Evolutionary conservation across 2,113 vertebrate species (phyloP).

Genomic region (Camelus dromedarius): DNA sequence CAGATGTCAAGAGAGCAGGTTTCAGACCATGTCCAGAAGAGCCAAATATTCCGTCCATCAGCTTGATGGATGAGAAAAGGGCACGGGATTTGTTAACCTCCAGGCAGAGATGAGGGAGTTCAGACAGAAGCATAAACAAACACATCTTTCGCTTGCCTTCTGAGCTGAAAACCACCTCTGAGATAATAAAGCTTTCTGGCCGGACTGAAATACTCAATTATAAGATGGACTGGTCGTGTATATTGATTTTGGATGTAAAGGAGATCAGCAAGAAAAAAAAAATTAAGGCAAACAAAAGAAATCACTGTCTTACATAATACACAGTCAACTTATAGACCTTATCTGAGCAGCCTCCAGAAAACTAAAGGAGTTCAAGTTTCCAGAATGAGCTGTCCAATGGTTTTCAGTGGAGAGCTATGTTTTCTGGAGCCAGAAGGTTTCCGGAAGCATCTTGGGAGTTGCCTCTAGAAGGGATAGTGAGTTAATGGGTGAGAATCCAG

Average conservation of each 20-base stretch:
- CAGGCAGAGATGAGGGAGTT: background rate
- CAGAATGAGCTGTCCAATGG: background rate
- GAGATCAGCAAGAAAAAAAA: background rate
- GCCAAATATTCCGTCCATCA: background rate
- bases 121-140: conserved; percentile 2
- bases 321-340: background rate
- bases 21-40: background rate
- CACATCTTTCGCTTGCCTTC: background rate
- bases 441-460: background rate
- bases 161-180: background rate
- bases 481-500: background rate
- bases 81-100: background rate
- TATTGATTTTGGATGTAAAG: conserved; percentile 12
- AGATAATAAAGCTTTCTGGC: background rate
- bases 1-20: background rate
- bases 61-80: background rate
- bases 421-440: background rate
- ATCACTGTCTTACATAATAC: background rate
- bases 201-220: background rate
- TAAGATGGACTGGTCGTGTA: background rate
- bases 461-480: background rate
- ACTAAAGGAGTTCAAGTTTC: background rate
- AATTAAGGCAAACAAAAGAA: background rate
- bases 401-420: background rate
- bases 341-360: background rate